Evolutionary conservation across 2,888 invertebrate species (phyloP).

Genomic region (Ecdyonurus torrentis): DNA sequence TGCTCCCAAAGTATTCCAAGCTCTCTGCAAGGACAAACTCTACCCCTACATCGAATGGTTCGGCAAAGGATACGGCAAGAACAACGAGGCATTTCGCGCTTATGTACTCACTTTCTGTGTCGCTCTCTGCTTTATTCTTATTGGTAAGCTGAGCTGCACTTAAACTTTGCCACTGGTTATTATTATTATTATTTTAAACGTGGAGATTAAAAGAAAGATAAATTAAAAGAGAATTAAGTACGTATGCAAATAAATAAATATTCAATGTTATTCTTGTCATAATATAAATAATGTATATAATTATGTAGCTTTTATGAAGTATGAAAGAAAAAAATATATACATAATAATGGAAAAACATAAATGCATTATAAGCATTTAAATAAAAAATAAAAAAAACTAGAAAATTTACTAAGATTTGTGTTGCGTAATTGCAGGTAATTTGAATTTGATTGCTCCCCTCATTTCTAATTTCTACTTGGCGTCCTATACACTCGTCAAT

Average conservation of each 20-base stretch:
- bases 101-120: slow-evolving; percentile 84
- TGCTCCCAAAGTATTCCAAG: slow-evolving; percentile 87
- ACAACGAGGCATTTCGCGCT: slow-evolving; percentile 74
- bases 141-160: slow-evolving; percentile 55
- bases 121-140: slow-evolving; percentile 70
- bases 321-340: too few species aligned
- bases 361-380: too few species aligned
- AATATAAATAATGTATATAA: too few species aligned
- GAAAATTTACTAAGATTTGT: slow-evolving; percentile 9
- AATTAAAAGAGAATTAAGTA: too few species aligned
- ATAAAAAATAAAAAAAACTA: too few species aligned
- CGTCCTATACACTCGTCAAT: slow-evolving; percentile 86
- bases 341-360: too few species aligned
- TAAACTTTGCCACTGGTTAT: too few species aligned
- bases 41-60: slow-evolving; percentile 89
- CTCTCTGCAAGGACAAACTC: slow-evolving; percentile 82
- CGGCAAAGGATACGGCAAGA: slow-evolving; percentile 74
- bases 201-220: too few species aligned
- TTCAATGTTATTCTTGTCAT: too few species aligned
- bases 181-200: too few species aligned
- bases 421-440: slow-evolving; percentile 42
- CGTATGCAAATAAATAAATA: too few species aligned
- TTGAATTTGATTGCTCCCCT: slow-evolving; percentile 79
- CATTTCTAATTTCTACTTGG: slow-evolving; percentile 89
- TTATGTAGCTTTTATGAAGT: too few species aligned